Evolutionary conservation across 2,888 invertebrate species (phyloP).

Genomic region (Limenitis camilla): DNA sequence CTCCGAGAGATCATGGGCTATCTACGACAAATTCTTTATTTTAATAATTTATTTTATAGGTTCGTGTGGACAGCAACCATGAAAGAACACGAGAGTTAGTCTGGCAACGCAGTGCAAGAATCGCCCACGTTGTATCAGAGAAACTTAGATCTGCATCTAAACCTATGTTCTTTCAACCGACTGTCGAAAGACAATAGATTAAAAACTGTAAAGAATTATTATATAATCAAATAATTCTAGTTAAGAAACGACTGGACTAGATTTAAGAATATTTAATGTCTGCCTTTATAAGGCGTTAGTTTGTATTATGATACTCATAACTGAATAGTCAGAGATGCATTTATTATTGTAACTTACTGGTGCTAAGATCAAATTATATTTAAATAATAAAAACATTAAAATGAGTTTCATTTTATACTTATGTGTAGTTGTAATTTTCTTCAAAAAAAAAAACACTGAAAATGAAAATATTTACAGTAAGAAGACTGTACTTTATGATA

Average conservation of each 20-base stretch:
- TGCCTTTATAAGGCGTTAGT: slow-evolving; percentile 20
- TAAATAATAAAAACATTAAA: too few relatives aligned
- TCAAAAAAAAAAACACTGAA: too few relatives aligned
- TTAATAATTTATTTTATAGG: slow-evolving; percentile 62
- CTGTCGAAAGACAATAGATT: slow-evolving; percentile 30
- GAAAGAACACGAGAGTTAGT: slow-evolving; percentile 88
- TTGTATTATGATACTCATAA: slow-evolving; percentile 56
- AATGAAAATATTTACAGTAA: too few relatives aligned
- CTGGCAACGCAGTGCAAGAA: slow-evolving; percentile 88
- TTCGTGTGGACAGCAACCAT: slow-evolving; percentile 89
- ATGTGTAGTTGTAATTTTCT: too few relatives aligned
- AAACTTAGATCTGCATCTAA: slow-evolving; percentile 77
- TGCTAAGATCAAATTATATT: slow-evolving; percentile 21
- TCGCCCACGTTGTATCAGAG: slow-evolving; percentile 88
- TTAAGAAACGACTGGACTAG: slow-evolving; percentile 3
- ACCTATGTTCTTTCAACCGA: slow-evolving; percentile 58
- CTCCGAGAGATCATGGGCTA: too few relatives aligned
- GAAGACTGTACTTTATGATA: too few relatives aligned
- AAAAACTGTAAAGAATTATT: not conserved
- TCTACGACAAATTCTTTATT: slow-evolving; percentile 3
- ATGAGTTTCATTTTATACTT: too few relatives aligned
- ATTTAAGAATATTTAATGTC: not conserved
- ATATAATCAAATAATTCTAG: not conserved
- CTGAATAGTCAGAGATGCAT: slow-evolving; percentile 63
- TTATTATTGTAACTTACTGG: slow-evolving; percentile 48